These are phyloP conservation scores for Tetanocera ferruginea DNA, from an alignment of 2,888 invertebrate species.

Conservation along the genomic window DNA sequence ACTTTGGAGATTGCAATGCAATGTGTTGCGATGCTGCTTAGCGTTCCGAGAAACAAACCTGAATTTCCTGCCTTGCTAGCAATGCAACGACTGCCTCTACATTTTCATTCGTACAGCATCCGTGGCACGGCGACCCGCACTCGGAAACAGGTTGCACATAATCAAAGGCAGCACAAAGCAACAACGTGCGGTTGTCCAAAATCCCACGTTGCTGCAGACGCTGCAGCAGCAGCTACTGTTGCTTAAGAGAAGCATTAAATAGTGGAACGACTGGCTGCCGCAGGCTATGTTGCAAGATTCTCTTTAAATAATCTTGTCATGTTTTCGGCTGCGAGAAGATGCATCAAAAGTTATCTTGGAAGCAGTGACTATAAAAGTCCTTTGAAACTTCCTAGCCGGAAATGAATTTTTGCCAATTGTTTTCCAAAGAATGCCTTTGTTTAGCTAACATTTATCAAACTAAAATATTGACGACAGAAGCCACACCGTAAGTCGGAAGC, in stretches of 20 bases:
- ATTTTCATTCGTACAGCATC: constrained; percentile 53
- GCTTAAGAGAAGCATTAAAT: not conserved
- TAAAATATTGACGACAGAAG: not conserved
- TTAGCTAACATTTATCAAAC: not conserved
- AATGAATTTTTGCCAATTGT: not conserved
- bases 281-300: not conserved
- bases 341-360: not conserved
- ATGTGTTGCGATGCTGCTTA: not conserved
- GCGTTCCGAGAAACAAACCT: constrained; percentile 44
- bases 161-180: not conserved
- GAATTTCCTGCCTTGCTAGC: constrained; percentile 54
- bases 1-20: constrained; percentile 16
- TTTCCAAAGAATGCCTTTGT: not conserved
- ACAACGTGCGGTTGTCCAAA: not conserved
- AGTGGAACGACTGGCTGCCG: not conserved
- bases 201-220: not conserved
- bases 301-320: constrained; percentile 1
- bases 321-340: not conserved
- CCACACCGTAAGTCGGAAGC: not conserved
- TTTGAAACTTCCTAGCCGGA: not conserved
- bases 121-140: not conserved
- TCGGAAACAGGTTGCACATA: constrained; percentile 3
- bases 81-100: constrained; percentile 54
- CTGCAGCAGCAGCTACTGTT: not conserved
- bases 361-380: not conserved